phyloP scores from a whole-genome alignment of 2,113 vertebrate genomes.

The Cervus canadensis region DNA sequence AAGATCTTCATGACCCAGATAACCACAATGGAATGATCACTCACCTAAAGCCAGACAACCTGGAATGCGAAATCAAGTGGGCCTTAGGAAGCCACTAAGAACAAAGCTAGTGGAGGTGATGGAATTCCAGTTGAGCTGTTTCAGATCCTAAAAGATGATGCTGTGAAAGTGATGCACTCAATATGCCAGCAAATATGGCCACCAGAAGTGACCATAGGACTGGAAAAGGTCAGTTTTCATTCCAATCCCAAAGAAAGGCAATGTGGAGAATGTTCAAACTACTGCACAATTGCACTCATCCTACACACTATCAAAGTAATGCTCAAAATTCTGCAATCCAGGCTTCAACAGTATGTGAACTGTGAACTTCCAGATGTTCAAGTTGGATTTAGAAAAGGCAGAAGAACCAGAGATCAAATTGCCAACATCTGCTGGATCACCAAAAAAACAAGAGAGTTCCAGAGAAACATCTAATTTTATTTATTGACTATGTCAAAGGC shows the following conservation, averaged over 20 bases:
- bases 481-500: rapidly evolving
- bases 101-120: background rate
- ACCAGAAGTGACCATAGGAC: background rate
- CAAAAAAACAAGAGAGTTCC: background rate
- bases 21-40: background rate
- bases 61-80: background rate
- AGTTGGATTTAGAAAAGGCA: background rate
- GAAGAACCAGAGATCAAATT: background rate
- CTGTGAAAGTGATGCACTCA: background rate
- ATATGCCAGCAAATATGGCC: background rate
- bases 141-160: background rate
- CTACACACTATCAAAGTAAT: background rate
- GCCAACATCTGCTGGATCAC: background rate
- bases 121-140: background rate
- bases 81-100: background rate
- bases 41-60: background rate
- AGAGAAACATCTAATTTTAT: background rate
- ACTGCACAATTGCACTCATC: background rate
- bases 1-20: background rate
- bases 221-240: background rate
- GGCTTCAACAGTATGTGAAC: background rate
- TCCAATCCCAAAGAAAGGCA: background rate
- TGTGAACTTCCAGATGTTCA: background rate
- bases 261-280: background rate
- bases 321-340: background rate